Evolutionary conservation across 2,797 vertebrate genomes (phyloP).

Genomic region (Pelodytes ibericus): DNA sequence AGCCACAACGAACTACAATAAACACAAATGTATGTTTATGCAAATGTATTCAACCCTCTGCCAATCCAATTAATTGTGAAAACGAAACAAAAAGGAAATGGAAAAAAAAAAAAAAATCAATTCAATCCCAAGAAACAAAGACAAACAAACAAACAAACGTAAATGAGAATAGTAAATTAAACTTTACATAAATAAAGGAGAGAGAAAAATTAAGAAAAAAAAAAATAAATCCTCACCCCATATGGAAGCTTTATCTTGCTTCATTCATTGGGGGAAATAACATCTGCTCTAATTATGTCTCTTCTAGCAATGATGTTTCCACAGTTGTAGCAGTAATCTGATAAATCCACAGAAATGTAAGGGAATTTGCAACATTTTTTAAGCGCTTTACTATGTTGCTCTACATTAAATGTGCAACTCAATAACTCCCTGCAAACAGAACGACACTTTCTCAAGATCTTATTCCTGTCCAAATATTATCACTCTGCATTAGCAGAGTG

Average conservation of each 20-base stretch:
- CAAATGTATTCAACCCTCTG: slow-evolving; percentile 2
- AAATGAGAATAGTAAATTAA: slow-evolving; percentile 26
- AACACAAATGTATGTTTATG: not conserved
- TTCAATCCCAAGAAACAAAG: slow-evolving; percentile 18
- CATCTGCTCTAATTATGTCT: slow-evolving; percentile 27
- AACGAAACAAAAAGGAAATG: not conserved
- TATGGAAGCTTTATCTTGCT: slow-evolving; percentile 31
- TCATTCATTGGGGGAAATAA: slow-evolving; percentile 15
- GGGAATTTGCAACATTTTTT: not conserved
- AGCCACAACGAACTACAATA: not conserved
- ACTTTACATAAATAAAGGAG: slow-evolving; percentile 18
- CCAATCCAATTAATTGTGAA: slow-evolving; percentile 15
- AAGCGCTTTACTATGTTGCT: not conserved
- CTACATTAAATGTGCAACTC: not conserved
- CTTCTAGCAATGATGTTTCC: slow-evolving; percentile 16
- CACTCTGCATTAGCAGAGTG: not conserved
- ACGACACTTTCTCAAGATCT: not conserved
- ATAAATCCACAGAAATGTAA: not conserved
- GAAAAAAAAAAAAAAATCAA: not conserved
- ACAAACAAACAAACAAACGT: slow-evolving; percentile 25
- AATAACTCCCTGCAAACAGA: not conserved
- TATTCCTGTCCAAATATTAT: not conserved
- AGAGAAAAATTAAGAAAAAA: slow-evolving; percentile 23
- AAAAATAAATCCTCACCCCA: slow-evolving; percentile 10
- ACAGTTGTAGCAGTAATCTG: slow-evolving; percentile 1